These are phyloP conservation scores for Serripes groenlandicus DNA, from an alignment of 2,888 invertebrate species.

Conservation along the genomic window DNA sequence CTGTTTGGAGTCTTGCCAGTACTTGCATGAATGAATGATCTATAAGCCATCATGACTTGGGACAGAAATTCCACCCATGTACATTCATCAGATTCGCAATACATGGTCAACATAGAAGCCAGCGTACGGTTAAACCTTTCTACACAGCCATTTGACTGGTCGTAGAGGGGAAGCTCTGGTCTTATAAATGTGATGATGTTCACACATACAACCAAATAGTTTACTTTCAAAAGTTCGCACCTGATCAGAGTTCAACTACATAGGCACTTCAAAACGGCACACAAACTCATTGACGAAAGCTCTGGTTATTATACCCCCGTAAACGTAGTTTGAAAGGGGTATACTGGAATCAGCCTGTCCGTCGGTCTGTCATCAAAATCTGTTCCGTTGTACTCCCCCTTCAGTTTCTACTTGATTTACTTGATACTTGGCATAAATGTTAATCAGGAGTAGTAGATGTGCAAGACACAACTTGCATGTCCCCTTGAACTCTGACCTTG, in stretches of 20 bases:
- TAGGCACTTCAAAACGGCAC: slow-evolving; percentile 39
- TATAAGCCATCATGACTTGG: slow-evolving; percentile 61
- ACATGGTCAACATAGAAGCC: slow-evolving; percentile 29
- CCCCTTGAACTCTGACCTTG: too few species aligned
- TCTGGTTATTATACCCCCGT: too few species aligned
- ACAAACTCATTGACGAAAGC: slow-evolving; percentile 42
- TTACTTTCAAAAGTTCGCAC: slow-evolving; percentile 45
- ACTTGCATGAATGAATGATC: slow-evolving; percentile 41
- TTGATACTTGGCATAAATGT: too few species aligned
- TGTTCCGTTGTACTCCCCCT: too few species aligned
- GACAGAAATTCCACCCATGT: slow-evolving; percentile 52
- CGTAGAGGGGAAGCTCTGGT: slow-evolving; percentile 38
- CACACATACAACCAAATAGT: slow-evolving; percentile 48
- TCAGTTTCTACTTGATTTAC: too few species aligned
- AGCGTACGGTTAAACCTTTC: slow-evolving; percentile 62
- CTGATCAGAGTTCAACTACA: slow-evolving; percentile 52
- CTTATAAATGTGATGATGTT: slow-evolving; percentile 47
- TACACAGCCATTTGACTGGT: slow-evolving; percentile 55
- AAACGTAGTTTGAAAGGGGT: too few species aligned
- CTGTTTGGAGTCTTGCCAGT: slow-evolving; percentile 53
- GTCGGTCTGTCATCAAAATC: too few species aligned
- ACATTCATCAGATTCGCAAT: slow-evolving; percentile 34
- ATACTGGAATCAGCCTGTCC: too few species aligned
- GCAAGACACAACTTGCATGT: too few species aligned
- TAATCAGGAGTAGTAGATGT: too few species aligned